Conservation (phyloP, 2,888 invertebrate species). For the Cantharis rustica region DNA sequence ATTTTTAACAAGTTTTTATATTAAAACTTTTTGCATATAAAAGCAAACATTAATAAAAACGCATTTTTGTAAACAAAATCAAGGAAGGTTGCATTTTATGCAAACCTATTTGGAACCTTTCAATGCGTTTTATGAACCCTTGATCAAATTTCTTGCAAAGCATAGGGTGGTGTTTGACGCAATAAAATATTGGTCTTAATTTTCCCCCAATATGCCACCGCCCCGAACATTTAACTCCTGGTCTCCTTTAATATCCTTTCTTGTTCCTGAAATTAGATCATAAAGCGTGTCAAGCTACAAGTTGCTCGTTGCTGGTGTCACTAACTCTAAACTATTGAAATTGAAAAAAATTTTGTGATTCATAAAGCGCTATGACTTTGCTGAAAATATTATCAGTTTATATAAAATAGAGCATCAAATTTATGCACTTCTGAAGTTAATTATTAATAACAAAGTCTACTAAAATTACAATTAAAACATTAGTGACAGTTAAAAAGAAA, state of each 20-base stretch:
- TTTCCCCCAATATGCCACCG: background rate
- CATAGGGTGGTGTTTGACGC: background rate
- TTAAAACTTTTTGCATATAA: no score
- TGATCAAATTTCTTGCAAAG: background rate
- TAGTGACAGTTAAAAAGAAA: slow-evolving; percentile 1
- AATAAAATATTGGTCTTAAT: background rate
- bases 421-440: background rate
- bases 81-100: background rate
- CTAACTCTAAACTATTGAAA: background rate
- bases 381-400: background rate
- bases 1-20: background rate
- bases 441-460: background rate
- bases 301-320: background rate
- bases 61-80: background rate
- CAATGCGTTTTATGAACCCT: background rate
- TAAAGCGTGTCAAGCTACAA: background rate
- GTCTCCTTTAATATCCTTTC: background rate
- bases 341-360: background rate
- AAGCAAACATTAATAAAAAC: no score
- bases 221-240: background rate
- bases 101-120: background rate
- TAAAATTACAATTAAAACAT: background rate
- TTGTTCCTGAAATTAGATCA: background rate
- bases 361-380: background rate
- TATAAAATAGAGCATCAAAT: background rate